phyloP scores from a whole-genome alignment of 2,797 vertebrate genomes.

The Danio tinwini region DNA sequence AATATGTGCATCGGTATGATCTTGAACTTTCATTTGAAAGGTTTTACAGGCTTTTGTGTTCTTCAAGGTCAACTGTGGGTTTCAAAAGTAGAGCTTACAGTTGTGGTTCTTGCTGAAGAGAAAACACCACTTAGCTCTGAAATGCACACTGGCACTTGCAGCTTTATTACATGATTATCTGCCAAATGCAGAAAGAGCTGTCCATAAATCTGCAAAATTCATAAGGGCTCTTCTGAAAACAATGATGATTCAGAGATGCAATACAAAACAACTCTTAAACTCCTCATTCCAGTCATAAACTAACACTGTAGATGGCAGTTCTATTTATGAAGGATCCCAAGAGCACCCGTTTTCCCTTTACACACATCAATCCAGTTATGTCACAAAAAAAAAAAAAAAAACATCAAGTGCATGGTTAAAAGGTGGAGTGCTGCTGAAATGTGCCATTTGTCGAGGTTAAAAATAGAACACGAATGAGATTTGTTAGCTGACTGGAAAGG shows the following conservation, averaged over 20 bases:
- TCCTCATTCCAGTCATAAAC: not conserved
- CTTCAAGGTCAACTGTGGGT: slow-evolving; percentile 14
- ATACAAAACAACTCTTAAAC: slow-evolving; percentile 35
- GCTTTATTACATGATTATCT: not conserved
- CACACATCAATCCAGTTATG: slow-evolving; percentile 12
- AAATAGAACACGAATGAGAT: slow-evolving; percentile 58
- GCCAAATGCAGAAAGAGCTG: slow-evolving; percentile 11
- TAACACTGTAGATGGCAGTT: not conserved
- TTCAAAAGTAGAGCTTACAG: slow-evolving; percentile 11
- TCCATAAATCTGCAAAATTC: slow-evolving; percentile 5
- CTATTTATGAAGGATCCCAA: slow-evolving; percentile 28
- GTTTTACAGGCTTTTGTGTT: not conserved
- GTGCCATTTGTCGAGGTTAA: slow-evolving; percentile 52
- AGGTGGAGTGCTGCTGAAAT: slow-evolving; percentile 31
- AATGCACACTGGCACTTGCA: slow-evolving; percentile 8
- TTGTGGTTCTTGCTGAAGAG: not conserved
- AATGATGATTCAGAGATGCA: slow-evolving; percentile 32
- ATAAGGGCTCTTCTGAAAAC: slow-evolving; percentile 13
- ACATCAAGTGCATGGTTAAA: slow-evolving; percentile 10
- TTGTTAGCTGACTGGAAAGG: slow-evolving; percentile 49
- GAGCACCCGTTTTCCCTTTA: slow-evolving; percentile 4
- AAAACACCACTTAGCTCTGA: not conserved
- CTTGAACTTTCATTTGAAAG: not conserved
- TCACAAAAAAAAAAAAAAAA: slow-evolving; percentile 27
- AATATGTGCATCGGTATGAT: not conserved